A percentile compares a stretch with the other conserved stretches of the same genome.
These are phyloP conservation scores for Rhimphoctona megacephalus DNA, from an alignment of 2,888 invertebrate species.

Conservation along the genomic window DNA sequence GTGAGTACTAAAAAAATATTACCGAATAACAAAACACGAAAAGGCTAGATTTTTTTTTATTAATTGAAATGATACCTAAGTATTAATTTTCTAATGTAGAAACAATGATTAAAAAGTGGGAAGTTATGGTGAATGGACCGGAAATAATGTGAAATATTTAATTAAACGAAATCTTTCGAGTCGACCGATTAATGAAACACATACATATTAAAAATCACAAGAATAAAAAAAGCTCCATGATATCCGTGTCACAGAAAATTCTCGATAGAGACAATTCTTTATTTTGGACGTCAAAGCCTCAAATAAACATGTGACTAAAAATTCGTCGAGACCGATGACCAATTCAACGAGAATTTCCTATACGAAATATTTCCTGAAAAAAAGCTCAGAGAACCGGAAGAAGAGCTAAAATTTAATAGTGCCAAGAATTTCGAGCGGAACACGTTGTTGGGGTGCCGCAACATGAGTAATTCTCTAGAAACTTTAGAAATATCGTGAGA, in stretches of 20 bases:
- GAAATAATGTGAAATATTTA: neutral
- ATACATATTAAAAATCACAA: neutral
- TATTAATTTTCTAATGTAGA: neutral
- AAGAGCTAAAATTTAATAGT: neutral
- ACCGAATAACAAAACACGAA: neutral
- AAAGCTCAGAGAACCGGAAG: slow-evolving; percentile 15
- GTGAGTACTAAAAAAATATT: neutral
- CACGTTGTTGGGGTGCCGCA: neutral
- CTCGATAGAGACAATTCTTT: neutral
- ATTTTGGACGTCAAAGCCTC: neutral
- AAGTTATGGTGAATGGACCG: neutral
- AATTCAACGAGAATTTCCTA: slow-evolving; percentile 4
- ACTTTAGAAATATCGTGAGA: neutral
- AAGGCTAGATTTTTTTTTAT: neutral
- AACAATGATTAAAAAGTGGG: neutral
- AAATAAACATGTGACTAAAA: slow-evolving; percentile 2
- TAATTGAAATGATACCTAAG: neutral
- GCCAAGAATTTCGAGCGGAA: neutral
- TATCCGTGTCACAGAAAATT: neutral
- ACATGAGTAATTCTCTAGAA: neutral
- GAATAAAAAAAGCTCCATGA: neutral
- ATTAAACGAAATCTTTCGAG: neutral
- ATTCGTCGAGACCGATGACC: neutral
- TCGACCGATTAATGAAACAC: neutral
- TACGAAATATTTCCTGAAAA: slow-evolving; percentile 3